Conservation (phyloP, 2,888 invertebrate genomes). For the Athalia rosae region DNA sequence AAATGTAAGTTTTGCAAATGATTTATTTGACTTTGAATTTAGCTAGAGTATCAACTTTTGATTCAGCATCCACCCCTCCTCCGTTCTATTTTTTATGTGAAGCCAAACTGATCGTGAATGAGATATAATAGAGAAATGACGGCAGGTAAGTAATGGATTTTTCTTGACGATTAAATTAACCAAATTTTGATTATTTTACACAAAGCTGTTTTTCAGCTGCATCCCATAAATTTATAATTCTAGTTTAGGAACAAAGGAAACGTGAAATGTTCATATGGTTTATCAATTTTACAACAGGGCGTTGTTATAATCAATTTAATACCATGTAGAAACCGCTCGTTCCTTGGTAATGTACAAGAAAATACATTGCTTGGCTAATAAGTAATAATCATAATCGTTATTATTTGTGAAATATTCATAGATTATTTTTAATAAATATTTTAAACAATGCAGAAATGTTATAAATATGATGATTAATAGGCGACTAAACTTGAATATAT, state of each 20-base stretch:
- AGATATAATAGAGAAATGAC: no score
- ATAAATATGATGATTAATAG: constrained; percentile 64
- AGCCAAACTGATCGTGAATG: no score
- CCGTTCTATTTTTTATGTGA: no score
- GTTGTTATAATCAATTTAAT: constrained; percentile 37
- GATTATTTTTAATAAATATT: constrained; percentile 67
- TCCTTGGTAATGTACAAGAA: constrained; percentile 41
- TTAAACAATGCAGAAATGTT: constrained; percentile 66
- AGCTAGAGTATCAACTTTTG: not conserved
- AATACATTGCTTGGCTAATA: constrained; percentile 37
- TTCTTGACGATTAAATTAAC: no score
- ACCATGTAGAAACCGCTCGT: constrained; percentile 23
- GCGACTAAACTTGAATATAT: constrained; percentile 39
- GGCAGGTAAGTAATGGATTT: no score
- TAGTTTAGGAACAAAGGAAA: no score
- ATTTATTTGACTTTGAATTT: not conserved
- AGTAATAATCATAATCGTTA: constrained; percentile 24
- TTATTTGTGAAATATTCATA: constrained; percentile 53
- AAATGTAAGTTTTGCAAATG: not conserved
- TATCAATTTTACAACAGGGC: not conserved
- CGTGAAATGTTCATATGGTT: no score
- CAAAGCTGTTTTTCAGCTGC: no score
- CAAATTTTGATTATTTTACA: no score
- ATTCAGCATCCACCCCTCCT: not conserved
- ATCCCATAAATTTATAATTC: no score